Evolutionary conservation across 2,797 vertebrate species (phyloP), one percentile per base, ranked within the genome.

Genomic region (Benthosema pterotum): DNA sequence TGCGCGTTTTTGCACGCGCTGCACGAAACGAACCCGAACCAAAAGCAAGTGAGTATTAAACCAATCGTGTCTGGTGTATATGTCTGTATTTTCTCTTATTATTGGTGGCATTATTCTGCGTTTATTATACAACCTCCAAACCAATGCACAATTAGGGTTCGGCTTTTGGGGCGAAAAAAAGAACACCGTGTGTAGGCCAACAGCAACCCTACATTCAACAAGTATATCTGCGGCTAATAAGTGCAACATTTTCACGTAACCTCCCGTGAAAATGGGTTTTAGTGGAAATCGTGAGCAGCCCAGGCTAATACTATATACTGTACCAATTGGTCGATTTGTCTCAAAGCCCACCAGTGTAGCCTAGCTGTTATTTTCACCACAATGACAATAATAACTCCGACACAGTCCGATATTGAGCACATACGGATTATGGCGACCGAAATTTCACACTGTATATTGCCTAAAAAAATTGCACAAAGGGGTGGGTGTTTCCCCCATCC

Each of bases 31-130:
- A 85, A 89, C 87, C 89, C 77, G 85, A 88, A 83, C 82, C 87
- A 72, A 78, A 83, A 79, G 66, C 88, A 85, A 91, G 92, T 93
- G 89, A 93, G 92, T 93, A 92, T 88, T 55, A 74, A n/a, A n/a
- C n/a, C n/a, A n/a, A 82, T 79, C 87, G 83, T 87, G 80, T 86
- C 78, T 84, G 87, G 32, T 87, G 76, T 83, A 17, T 75, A 53
- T 82, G 78, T 86, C 69, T 87, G 74, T 81, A 59, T 77, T 47
- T 54, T 72, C n/a, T n/a, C n/a, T n/a, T n/a, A n/a, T n/a, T n/a
- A n/a, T n/a, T 71, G 68, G 70, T 86, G 78, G 68, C 63, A 85
- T 74, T 67, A 60, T 79, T 74, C 67, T 80, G 60, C 65, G 52
- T 72, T 65, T 64, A 61, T 65, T 64, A 61, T 67, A 59, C 69